Evolutionary conservation across 2,113 vertebrate genomes (phyloP).

Genomic region (Rhinoptilus africanus): DNA sequence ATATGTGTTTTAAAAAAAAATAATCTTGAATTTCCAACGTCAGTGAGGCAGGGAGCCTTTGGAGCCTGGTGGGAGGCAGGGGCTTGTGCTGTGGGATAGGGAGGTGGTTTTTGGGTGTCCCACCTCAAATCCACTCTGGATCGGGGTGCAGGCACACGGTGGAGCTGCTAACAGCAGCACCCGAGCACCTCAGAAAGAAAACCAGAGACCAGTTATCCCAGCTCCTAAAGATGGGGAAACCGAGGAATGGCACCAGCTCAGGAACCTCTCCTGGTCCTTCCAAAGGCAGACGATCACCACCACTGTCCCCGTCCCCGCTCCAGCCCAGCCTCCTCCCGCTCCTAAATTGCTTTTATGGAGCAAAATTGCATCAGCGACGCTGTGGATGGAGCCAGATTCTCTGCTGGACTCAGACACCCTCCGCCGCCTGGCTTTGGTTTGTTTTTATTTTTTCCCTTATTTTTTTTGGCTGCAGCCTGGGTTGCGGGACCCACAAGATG

Average conservation of each 20-base stretch:
- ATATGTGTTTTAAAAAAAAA: fast-evolving
- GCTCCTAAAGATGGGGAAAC: fast-evolving
- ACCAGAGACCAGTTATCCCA: background rate
- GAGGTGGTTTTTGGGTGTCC: background rate
- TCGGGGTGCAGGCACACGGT: fast-evolving
- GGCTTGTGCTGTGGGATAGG: fast-evolving
- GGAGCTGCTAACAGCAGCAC: background rate
- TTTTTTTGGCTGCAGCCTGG: background rate
- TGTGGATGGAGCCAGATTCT: background rate
- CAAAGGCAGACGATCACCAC: background rate
- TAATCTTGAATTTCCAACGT: fast-evolving
- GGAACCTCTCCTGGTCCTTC: fast-evolving
- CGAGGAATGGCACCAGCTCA: background rate
- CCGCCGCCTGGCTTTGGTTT: fast-evolving
- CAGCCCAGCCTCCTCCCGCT: background rate
- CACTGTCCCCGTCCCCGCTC: fast-evolving
- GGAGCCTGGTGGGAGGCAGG: background rate
- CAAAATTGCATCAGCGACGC: background rate
- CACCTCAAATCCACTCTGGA: fast-evolving
- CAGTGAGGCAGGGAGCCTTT: background rate
- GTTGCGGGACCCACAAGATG: constrained; percentile 19
- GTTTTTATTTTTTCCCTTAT: fast-evolving
- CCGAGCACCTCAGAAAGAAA: fast-evolving
- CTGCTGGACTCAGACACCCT: background rate
- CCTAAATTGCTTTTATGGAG: background rate